Percentiles rank a stretch among this genome's conserved stretches.
phyloP scores from a whole-genome alignment of 2,113 vertebrate genomes.

The Nanger granti region DNA sequence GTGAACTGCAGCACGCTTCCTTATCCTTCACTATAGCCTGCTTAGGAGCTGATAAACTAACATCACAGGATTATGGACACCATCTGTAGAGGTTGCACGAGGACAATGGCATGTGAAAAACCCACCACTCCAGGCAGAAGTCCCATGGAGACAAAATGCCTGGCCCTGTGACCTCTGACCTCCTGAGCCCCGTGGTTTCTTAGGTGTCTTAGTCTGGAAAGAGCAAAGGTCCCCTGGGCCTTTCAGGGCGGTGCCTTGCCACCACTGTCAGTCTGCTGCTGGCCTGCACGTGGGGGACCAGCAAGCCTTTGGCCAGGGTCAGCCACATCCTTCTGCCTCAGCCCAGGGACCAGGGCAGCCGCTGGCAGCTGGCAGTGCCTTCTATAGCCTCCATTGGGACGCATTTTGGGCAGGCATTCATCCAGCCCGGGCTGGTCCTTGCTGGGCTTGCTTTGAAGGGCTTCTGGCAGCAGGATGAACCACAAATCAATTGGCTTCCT shows the following conservation, averaged over 20 bases:
- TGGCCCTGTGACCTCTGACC: neutral
- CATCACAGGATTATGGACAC: neutral
- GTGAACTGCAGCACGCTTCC: neutral
- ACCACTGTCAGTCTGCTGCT: neutral
- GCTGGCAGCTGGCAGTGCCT: rapidly evolving
- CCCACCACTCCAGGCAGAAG: too few species aligned
- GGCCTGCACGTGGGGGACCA: neutral
- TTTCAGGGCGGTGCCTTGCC: neutral
- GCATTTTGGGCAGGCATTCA: neutral
- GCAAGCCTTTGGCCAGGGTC: neutral
- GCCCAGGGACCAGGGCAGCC: neutral
- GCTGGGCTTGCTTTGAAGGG: neutral
- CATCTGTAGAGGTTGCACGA: neutral
- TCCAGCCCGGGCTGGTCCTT: neutral
- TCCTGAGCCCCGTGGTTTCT: neutral
- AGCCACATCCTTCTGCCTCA: neutral
- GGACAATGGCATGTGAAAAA: neutral
- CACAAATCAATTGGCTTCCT: neutral
- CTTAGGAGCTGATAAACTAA: neutral
- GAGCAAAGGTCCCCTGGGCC: neutral
- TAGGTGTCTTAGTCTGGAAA: neutral
- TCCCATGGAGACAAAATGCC: neutral
- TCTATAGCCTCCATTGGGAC: neutral
- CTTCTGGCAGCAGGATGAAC: neutral
- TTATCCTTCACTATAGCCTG: neutral